Evolutionary conservation across 2,888 invertebrate species (phyloP).

Genomic region (Platypus cylindrus): DNA sequence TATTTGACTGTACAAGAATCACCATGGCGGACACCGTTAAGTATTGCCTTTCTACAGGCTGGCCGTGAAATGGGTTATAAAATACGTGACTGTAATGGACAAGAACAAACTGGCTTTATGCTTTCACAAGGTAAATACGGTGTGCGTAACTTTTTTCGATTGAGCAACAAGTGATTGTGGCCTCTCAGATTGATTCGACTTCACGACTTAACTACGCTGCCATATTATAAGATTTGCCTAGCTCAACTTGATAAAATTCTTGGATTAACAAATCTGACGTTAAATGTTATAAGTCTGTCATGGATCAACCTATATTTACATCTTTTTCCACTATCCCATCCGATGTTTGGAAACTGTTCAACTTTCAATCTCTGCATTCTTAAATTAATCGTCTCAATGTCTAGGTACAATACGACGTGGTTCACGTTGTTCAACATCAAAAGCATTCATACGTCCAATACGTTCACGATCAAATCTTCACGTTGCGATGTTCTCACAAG

Average conservation of each 20-base stretch:
- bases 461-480: conserved; percentile 66
- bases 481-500: conserved; percentile 66
- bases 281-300: too few relatives aligned
- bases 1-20: conserved; percentile 75
- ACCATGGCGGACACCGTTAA: conserved; percentile 70
- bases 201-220: too few relatives aligned
- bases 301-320: too few relatives aligned
- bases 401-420: conserved; percentile 53
- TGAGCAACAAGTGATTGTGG: too few relatives aligned
- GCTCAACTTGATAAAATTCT: too few relatives aligned
- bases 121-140: conserved; percentile 59
- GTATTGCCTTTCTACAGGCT: conserved; percentile 71
- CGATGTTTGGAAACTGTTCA: too few relatives aligned
- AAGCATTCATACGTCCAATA: conserved; percentile 74
- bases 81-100: conserved; percentile 70
- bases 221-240: too few relatives aligned
- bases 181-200: too few relatives aligned
- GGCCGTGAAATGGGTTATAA: conserved; percentile 73
- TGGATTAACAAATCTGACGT: too few relatives aligned
- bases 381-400: conserved; percentile 3
- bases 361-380: background rate
- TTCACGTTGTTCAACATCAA: conserved; percentile 75
- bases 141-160: too few relatives aligned
- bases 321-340: too few relatives aligned
- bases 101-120: conserved; percentile 76